Percentiles rank a stretch among this genome's conserved stretches.
Conservation (phyloP, 2,888 invertebrate species). For the Hyppa rectilinea region DNA sequence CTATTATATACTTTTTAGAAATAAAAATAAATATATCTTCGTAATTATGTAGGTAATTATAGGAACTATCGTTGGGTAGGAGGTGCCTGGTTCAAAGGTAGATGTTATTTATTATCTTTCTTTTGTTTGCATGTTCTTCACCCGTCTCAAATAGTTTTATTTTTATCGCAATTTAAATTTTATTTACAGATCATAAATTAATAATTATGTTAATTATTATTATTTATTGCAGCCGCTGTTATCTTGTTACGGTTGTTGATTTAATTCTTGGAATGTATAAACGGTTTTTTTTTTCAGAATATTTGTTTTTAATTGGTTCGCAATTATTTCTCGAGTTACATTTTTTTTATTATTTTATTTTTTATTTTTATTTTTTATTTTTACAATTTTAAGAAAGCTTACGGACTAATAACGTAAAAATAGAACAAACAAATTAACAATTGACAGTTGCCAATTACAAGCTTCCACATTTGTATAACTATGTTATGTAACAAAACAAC, state of each 20-base stretch:
- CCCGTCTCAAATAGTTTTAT: constrained; percentile 66
- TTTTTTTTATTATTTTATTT: too few species aligned
- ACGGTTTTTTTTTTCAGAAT: background rate
- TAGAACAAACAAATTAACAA: too few species aligned
- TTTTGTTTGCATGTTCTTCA: constrained; percentile 63
- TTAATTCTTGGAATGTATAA: background rate
- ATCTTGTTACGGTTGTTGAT: constrained; percentile 21
- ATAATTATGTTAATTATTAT: background rate
- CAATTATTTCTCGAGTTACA: background rate
- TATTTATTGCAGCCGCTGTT: background rate
- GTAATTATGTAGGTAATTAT: constrained; percentile 89
- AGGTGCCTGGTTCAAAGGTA: constrained; percentile 85
- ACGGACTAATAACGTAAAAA: too few species aligned
- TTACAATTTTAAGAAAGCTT: too few species aligned
- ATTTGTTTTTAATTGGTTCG: background rate
- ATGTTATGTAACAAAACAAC: too few species aligned
- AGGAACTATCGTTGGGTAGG: constrained; percentile 91
- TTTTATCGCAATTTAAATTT: background rate
- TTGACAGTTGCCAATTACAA: too few species aligned
- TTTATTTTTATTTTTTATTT: too few species aligned
- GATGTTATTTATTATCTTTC: constrained; percentile 2
- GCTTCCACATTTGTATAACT: too few species aligned
- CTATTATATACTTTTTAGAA: constrained; percentile 79
- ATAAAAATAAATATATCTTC: constrained; percentile 89
- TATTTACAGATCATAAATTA: background rate